phyloP scores from a whole-genome alignment of 2,113 vertebrate genomes.

The Chitala chitala region DNA sequence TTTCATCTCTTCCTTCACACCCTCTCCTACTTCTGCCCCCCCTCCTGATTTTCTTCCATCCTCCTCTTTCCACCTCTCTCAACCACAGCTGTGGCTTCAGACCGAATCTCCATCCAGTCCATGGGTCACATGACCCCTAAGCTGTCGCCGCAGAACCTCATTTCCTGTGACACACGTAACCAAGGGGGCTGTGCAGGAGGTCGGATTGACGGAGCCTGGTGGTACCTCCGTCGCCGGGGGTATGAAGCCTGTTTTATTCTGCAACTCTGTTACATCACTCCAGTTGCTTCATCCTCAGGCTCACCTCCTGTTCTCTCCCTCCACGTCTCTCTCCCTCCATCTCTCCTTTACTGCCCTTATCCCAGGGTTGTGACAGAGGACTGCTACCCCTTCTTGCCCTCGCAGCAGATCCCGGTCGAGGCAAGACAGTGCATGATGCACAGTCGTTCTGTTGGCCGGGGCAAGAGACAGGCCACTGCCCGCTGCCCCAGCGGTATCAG shows the following conservation, averaged over 20 bases:
- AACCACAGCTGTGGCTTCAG: constrained; percentile 82
- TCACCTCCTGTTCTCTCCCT: background rate
- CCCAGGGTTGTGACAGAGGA: constrained; percentile 85
- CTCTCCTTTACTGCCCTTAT: background rate
- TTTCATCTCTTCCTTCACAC: background rate
- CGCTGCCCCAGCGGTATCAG: constrained; percentile 76
- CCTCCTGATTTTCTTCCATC: constrained; percentile 3
- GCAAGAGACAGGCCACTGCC: constrained; percentile 87
- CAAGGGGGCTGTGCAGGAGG: constrained; percentile 86
- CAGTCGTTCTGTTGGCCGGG: constrained; percentile 78
- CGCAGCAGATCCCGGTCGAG: constrained; percentile 46
- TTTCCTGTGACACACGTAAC: constrained; percentile 87
- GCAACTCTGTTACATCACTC: background rate
- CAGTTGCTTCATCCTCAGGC: background rate
- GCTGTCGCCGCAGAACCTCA: constrained; percentile 89
- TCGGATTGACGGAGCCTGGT: constrained; percentile 85
- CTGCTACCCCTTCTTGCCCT: constrained; percentile 80
- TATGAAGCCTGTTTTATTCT: constrained; percentile 41
- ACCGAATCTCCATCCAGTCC: constrained; percentile 95
- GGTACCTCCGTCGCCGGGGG: constrained; percentile 86
- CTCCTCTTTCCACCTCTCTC: background rate
- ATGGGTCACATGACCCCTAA: constrained; percentile 93
- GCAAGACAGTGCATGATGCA: constrained; percentile 86
- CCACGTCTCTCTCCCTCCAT: background rate
- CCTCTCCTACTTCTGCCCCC: background rate